Percentiles rank a stretch among this genome's conserved stretches.
Evolutionary conservation across 2,797 vertebrate species (phyloP).

Genomic region (Gadopsis marmoratus): DNA sequence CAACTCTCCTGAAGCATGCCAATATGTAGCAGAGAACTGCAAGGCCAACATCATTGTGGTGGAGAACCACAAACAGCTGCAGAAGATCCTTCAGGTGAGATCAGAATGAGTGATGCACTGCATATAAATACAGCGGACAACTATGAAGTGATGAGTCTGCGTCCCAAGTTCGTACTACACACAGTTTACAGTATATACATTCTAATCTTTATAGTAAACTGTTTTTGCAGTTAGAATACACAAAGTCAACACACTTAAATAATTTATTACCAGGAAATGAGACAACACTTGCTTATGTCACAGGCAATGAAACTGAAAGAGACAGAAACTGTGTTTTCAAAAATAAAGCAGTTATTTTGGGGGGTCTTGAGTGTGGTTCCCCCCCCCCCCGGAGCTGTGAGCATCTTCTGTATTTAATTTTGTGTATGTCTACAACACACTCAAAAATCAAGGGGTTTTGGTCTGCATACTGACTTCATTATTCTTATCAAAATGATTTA

Average conservation of each 20-base stretch:
- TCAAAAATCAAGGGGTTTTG: neutral
- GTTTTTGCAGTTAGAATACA: neutral
- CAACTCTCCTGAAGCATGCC: conserved; percentile 93
- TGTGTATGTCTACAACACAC: neutral
- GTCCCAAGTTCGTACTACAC: neutral
- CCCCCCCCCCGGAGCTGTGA: neutral
- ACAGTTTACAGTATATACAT: neutral
- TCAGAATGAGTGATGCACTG: neutral
- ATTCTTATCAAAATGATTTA: no score
- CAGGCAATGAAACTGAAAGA: neutral
- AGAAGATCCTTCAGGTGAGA: conserved; percentile 95
- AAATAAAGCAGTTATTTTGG: neutral
- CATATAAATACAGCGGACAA: neutral
- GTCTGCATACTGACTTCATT: neutral
- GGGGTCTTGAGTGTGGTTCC: neutral
- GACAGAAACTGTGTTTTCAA: neutral
- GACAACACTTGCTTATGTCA: neutral
- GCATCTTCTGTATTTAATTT: neutral
- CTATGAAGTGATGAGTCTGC: neutral
- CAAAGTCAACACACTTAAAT: neutral
- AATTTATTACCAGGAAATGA: neutral
- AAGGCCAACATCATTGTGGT: conserved; percentile 91
- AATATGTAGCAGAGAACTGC: conserved; percentile 90
- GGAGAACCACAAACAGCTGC: conserved; percentile 94
- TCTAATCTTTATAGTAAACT: neutral